Evolutionary conservation across 1,140 invertebrate species (phyloP).

Genomic region (Eulimnadia texana): DNA sequence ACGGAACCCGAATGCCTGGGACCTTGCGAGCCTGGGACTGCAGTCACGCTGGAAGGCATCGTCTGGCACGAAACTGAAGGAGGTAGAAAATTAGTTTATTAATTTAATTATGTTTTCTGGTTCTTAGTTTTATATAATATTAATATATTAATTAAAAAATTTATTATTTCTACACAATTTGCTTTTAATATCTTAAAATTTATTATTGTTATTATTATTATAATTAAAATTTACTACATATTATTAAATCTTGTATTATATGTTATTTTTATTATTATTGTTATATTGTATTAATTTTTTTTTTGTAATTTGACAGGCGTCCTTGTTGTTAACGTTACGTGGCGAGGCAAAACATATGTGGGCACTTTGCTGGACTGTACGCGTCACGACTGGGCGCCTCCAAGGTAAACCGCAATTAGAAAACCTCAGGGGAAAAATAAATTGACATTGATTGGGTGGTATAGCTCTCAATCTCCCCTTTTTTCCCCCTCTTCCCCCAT

Average conservation of each 20-base stretch:
- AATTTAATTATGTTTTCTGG: neutral
- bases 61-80: conserved; percentile 99
- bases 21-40: conserved; percentile 95
- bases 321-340: conserved; percentile 95
- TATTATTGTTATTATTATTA: neutral
- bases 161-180: neutral
- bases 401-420: conserved; percentile 41
- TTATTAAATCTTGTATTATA: no score
- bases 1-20: conserved; percentile 87
- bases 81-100: conserved; percentile 41
- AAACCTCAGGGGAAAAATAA: no score
- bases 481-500: no score
- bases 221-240: neutral
- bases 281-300: neutral
- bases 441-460: no score
- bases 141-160: no score
- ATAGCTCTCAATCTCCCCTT: no score
- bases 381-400: conserved; percentile 92
- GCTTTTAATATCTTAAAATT: neutral
- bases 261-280: neutral
- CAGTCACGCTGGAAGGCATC: conserved; percentile 91
- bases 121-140: no score
- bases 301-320: conserved; percentile 52
- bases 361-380: conserved; percentile 92
- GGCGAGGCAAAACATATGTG: conserved; percentile 96